Conservation (phyloP, 2,113 vertebrate genomes). For the Porphyrio hochstetteri region DNA sequence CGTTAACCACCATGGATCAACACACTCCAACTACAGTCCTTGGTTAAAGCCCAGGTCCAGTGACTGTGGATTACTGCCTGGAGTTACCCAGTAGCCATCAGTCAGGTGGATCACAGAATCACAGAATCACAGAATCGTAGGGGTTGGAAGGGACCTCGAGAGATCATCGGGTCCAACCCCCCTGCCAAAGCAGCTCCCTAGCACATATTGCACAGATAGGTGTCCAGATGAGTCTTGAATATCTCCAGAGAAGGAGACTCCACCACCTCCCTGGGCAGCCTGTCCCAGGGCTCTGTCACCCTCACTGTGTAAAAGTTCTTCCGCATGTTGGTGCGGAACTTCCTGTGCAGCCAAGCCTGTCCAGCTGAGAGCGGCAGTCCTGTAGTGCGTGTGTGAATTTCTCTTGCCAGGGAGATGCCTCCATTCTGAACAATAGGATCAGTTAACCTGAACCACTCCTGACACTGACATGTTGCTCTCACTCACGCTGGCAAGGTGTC, state of each 20-base stretch:
- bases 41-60: neutral
- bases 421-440: neutral
- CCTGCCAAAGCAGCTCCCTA: too few species aligned
- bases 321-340: too few species aligned
- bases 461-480: neutral
- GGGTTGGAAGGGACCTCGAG: too few species aligned
- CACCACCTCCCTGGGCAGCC: too few species aligned
- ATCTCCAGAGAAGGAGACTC: too few species aligned
- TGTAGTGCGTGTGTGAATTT: neutral
- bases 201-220: too few species aligned
- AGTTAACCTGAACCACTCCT: neutral
- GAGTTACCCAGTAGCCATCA: neutral
- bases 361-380: neutral
- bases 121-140: too few species aligned
- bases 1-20: accelerated
- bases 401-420: neutral
- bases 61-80: neutral
- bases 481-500: neutral
- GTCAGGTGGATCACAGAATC: too few species aligned
- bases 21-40: neutral
- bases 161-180: too few species aligned
- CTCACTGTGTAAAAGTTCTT: too few species aligned
- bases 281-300: too few species aligned
- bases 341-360: neutral
- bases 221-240: too few species aligned